phyloP scores from a whole-genome alignment of 1,140 invertebrate genomes.

The Trypoxylus dichotomus region DNA sequence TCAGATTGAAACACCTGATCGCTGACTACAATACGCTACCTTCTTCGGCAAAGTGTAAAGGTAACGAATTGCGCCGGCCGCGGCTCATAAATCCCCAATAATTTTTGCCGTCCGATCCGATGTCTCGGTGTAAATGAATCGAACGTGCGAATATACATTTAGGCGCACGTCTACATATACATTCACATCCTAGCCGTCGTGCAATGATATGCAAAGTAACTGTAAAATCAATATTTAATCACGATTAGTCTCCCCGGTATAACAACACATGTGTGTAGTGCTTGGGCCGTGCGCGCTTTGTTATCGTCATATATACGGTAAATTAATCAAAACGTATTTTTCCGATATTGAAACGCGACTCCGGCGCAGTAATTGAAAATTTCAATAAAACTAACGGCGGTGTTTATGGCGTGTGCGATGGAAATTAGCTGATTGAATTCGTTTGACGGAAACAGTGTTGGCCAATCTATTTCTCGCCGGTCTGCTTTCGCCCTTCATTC shows the following conservation, averaged over 20 bases:
- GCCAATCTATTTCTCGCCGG: neutral
- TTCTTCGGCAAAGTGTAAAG: conserved; percentile 5
- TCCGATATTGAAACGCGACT: conserved; percentile 44
- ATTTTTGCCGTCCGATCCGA: neutral
- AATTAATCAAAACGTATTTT: conserved; percentile 47
- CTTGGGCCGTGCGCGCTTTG: conserved; percentile 33
- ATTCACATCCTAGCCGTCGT: neutral
- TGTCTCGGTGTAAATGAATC: neutral
- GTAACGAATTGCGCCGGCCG: neutral
- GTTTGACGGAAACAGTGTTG: conserved; percentile 32
- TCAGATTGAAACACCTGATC: neutral
- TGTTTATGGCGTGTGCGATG: conserved; percentile 40
- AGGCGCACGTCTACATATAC: neutral
- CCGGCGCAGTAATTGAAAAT: conserved; percentile 43
- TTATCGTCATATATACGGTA: conserved; percentile 42
- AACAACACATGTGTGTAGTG: conserved; percentile 39
- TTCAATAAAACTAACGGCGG: conserved; percentile 45
- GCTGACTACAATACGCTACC: neutral
- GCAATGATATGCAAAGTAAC: conserved; percentile 41
- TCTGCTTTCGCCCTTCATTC: neutral
- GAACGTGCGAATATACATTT: neutral
- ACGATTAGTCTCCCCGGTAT: conserved; percentile 41
- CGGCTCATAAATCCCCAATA: neutral
- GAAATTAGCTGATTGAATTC: conserved; percentile 42
- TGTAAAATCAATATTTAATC: conserved; percentile 47